Conservation (phyloP, 1,140 invertebrate genomes). For the Magallana angulata region DNA sequence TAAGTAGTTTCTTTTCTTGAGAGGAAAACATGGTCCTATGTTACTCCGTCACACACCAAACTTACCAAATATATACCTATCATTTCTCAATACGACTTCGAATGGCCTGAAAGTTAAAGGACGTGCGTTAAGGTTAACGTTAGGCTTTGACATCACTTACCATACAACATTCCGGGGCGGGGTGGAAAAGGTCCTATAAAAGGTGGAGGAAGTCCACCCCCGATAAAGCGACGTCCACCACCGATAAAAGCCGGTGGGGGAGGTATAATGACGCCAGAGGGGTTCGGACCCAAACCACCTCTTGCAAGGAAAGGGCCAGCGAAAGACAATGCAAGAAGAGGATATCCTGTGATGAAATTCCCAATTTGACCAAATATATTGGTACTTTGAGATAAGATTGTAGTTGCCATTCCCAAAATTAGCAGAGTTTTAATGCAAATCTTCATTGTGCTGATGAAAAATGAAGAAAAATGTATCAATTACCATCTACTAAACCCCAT, state of each 20-base stretch:
- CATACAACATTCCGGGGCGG: background rate
- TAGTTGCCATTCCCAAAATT: background rate
- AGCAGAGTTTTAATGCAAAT: background rate
- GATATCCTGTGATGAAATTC: background rate
- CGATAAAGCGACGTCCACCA: background rate
- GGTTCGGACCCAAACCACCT: background rate
- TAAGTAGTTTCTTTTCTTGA: background rate
- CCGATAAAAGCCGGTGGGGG: background rate
- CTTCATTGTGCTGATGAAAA: conserved; percentile 7
- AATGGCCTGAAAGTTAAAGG: conserved; percentile 5
- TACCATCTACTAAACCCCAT: background rate
- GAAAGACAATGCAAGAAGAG: conserved; percentile 14
- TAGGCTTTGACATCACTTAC: background rate
- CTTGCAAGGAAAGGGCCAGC: background rate
- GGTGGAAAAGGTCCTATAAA: conserved; percentile 23
- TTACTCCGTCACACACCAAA: background rate
- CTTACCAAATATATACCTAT: conserved; percentile 12
- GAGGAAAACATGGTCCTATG: background rate
- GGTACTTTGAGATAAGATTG: conserved; percentile 16
- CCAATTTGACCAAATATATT: conserved; percentile 20
- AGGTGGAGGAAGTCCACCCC: background rate
- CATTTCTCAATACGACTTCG: conserved; percentile 14
- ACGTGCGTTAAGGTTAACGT: background rate
- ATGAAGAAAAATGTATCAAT: background rate
- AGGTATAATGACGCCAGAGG: background rate